These are phyloP conservation scores for Calyptomena viridis DNA, from an alignment of 2,113 vertebrate genomes.

Conservation along the genomic window DNA sequence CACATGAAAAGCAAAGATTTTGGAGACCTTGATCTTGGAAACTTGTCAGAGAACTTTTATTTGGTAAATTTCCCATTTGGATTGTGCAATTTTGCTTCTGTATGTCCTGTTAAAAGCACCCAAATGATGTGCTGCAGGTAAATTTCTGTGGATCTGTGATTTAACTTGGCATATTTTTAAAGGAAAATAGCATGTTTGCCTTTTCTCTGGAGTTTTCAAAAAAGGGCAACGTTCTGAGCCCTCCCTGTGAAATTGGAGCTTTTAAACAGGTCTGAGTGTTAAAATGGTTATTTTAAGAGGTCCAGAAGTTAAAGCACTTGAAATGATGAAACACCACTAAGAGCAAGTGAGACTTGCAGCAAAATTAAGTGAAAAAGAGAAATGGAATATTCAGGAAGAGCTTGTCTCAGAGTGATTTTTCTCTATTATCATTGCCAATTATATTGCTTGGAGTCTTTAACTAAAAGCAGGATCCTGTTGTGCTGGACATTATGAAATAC, in stretches of 20 bases:
- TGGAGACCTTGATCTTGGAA: not conserved
- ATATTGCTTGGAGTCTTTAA: not conserved
- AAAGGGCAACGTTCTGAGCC: not conserved
- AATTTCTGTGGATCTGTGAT: not conserved
- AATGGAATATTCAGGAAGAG: not conserved
- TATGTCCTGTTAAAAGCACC: not conserved
- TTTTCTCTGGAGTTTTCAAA: not conserved
- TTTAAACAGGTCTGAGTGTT: not conserved
- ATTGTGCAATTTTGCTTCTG: not conserved
- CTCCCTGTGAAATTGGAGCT: not conserved
- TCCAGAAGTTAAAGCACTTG: conserved; percentile 20
- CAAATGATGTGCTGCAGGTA: not conserved
- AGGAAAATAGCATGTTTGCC: not conserved
- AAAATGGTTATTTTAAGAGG: not conserved
- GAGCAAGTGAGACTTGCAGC: not conserved
- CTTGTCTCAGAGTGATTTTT: not conserved
- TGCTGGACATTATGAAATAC: not conserved
- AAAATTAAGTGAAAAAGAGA: conserved; percentile 33
- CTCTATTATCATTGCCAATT: not conserved
- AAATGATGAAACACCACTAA: not conserved
- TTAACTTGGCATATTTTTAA: not conserved
- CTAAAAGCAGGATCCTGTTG: not conserved
- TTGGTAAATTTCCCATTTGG: not conserved
- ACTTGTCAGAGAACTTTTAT: not conserved
- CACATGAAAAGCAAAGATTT: not conserved